Evolutionary conservation across 2,113 vertebrate genomes (phyloP), one percentile per base, ranked within the genome.

Genomic region (Rhegmatorhina hoffmannsi): DNA sequence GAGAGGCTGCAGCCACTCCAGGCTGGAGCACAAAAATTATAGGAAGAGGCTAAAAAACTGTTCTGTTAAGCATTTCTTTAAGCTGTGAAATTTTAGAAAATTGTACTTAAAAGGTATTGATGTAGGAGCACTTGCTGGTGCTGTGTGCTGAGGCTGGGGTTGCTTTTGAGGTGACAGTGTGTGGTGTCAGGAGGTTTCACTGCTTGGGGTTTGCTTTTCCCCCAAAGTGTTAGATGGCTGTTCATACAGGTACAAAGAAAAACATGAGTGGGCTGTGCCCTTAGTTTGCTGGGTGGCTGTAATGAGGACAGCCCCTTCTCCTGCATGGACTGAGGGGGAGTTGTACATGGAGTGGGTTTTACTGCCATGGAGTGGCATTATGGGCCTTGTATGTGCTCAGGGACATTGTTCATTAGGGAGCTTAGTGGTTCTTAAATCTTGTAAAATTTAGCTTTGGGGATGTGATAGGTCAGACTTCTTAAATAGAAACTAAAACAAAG

Each of bases 301-400:
- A 55, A 36, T 9, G 29, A 80, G 38, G 15, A 28, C 76, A 34
- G 31, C 26, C 26, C 0, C 0, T 73, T 83, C 34, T n/a, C 24
- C 20, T 83, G 36, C 2, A 1, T 15, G 55, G 34, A 26, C 11
- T 70, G 68, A 56, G 73, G 56, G 59, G 47, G 19, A 69, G 19
- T 15, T 64, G 31, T 31, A 13, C 0, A 2, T 0, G 0, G 36
- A n/a, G 23, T 31, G 59, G 13, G 24, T 77, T 90, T 70, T 38
- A 7, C 46, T 73, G 75, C 50, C 6, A 2, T 7, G 43, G 56
- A 29, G 56, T 38, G 38, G 43, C 5, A 2, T 50, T 66, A 7
- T 0, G 0, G 70, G 18, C 49, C 14, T 43, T 68, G 34, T 75
- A 11, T 1, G 1, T 49, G 34, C 29, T 81, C 23, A 59, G 33